Conservation (phyloP, 2,797 vertebrate species). For the Sciurus vulgaris region DNA sequence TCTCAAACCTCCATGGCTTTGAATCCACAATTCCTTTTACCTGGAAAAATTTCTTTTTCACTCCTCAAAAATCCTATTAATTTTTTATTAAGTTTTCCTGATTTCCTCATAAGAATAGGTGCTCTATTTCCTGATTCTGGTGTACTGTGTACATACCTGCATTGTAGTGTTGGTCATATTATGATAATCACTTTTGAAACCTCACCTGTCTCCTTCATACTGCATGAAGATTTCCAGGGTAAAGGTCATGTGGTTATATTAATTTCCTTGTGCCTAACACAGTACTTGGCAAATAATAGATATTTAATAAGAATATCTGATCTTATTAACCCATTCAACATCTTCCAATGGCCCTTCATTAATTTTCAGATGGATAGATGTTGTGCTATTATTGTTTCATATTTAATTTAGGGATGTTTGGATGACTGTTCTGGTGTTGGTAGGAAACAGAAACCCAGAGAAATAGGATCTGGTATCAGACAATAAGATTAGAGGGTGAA, state of each 20-base stretch:
- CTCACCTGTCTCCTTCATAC: background rate
- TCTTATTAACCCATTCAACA: no score
- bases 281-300: background rate
- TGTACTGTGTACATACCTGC: background rate
- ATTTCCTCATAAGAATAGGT: background rate
- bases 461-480: constrained; percentile 52
- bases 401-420: constrained; percentile 40
- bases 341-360: no score
- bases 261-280: background rate
- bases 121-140: background rate
- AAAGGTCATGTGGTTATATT: background rate
- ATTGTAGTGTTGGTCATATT: background rate
- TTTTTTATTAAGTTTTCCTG: background rate
- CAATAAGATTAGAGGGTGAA: constrained; percentile 70
- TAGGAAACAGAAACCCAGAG: constrained; percentile 58
- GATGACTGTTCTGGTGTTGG: background rate
- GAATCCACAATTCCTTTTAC: background rate
- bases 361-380: background rate
- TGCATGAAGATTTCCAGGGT: background rate
- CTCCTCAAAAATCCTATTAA: background rate
- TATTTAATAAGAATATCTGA: constrained; percentile 21
- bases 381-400: constrained; percentile 10
- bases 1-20: background rate
- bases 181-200: background rate
- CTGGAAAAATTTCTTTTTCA: background rate